Evolutionary conservation across 92 coral and sea anemone species (phyloP), one percentile per base, ranked within the genome.

Genomic region (Epizoanthus ramosus): DNA sequence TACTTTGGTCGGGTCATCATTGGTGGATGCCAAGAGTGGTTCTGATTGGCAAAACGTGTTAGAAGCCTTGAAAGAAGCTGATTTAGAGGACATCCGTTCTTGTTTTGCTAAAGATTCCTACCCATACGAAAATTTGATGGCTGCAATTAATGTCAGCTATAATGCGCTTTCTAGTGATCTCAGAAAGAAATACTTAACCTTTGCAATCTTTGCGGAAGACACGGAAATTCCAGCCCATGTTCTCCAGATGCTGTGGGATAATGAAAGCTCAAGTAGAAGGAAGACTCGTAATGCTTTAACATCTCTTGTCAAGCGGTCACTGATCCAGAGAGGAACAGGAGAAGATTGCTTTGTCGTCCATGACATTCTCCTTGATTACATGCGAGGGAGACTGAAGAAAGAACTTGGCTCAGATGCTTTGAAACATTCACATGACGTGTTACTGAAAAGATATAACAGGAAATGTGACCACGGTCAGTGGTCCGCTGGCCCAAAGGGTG

Each of bases 111-210:
- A 18, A 33, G 90, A 89, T 21, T 79, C 87, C 3, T 89, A 89
- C 57, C 92, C 92, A 24, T 86, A 89, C 67, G 90, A 81, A 61
- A 63, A 89, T 85, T 77, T 89, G 23, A 41, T 89, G 50, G 92
- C 92, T 47, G 90, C 92, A 59, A 89, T 89, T 1, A 88, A 86
- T 80, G 90, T 89, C 45, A 89, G 92, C 73, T 89, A 81, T 53
- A 75, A 84, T 9, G 71, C 85, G 8, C 80, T 89, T 22, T 64
- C 67, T 21, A 33, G 19, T 15, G 39, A 64, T 22, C 63, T 80
- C 59, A 71, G 68, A 71, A 81, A 81, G 57, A 86, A 81, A 75
- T 89, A 81, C 81, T 85, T 89, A 14, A 80, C 60, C 64, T 82
- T 89, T 66, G 87, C 90, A 15, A 66, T 86, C 64, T 89, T 89